Evolutionary conservation across 1,140 invertebrate genomes (phyloP).

Genomic region (Pentalonia nigronervosa): DNA sequence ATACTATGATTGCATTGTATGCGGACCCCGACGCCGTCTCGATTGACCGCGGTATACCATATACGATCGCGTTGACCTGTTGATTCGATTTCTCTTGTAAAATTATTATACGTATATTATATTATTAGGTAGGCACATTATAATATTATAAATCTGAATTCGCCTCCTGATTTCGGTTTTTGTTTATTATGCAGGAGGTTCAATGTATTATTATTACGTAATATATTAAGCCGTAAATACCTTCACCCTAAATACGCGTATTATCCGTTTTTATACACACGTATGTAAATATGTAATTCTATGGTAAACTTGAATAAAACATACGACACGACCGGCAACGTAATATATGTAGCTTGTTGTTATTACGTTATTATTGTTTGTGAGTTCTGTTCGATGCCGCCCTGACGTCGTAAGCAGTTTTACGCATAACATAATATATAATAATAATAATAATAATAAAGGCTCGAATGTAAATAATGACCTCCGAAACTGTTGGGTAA

Average conservation of each 20-base stretch:
- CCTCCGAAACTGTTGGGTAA: slow-evolving; percentile 17
- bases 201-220: not conserved
- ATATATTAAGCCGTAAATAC: not conserved
- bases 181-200: not conserved
- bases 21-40: not conserved
- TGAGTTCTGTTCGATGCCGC: not conserved
- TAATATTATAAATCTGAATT: not conserved
- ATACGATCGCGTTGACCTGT: not conserved
- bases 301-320: not conserved
- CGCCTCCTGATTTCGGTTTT: not conserved
- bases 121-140: not conserved
- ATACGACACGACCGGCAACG: not conserved
- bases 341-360: not conserved
- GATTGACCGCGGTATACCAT: slow-evolving; percentile 5
- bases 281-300: not conserved
- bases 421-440: not conserved
- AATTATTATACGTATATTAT: not conserved
- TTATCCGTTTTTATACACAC: not conserved
- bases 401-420: not conserved
- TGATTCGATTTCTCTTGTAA: not conserved
- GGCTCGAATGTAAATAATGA: not conserved
- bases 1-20: not conserved
- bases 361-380: slow-evolving; percentile 10
- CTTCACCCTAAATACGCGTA: not conserved
- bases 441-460: slow-evolving; percentile 3